Evolutionary conservation across 2,113 vertebrate genomes (phyloP).

Genomic region (Hemiprocne comata): DNA sequence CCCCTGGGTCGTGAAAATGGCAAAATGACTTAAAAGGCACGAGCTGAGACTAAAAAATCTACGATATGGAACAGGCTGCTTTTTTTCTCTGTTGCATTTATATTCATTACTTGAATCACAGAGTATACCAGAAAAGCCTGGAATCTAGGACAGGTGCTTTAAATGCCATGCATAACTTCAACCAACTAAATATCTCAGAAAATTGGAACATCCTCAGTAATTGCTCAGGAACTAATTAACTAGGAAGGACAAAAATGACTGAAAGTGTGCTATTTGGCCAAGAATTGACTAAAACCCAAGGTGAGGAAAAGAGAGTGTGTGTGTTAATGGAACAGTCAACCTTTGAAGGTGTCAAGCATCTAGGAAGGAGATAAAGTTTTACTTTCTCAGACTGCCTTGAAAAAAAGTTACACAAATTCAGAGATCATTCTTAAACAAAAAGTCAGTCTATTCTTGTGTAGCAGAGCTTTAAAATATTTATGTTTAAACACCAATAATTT

Average conservation of each 20-base stretch:
- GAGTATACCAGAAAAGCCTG: not conserved
- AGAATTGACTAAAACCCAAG: not conserved
- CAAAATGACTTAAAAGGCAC: not conserved
- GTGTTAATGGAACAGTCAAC: not conserved
- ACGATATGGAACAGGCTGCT: not conserved
- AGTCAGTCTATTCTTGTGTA: not conserved
- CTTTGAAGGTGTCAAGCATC: not conserved
- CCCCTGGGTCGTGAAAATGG: not conserved
- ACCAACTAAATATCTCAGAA: not conserved
- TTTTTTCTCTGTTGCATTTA: not conserved
- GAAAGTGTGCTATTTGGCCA: not conserved
- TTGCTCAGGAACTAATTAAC: constrained; percentile 9
- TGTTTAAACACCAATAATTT: not conserved
- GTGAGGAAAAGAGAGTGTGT: not conserved
- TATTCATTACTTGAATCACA: not conserved
- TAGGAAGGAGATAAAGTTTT: not conserved
- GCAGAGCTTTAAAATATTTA: not conserved
- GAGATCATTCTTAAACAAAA: not conserved
- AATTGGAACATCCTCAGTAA: not conserved
- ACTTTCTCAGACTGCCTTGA: not conserved
- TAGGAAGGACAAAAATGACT: not conserved
- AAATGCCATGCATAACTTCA: not conserved
- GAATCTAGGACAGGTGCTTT: not conserved
- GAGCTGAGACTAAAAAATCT: not conserved
- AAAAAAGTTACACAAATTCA: not conserved